These are phyloP conservation scores for Notolabrus celidotus DNA, from an alignment of 2,797 vertebrate genomes.

Conservation along the genomic window DNA sequence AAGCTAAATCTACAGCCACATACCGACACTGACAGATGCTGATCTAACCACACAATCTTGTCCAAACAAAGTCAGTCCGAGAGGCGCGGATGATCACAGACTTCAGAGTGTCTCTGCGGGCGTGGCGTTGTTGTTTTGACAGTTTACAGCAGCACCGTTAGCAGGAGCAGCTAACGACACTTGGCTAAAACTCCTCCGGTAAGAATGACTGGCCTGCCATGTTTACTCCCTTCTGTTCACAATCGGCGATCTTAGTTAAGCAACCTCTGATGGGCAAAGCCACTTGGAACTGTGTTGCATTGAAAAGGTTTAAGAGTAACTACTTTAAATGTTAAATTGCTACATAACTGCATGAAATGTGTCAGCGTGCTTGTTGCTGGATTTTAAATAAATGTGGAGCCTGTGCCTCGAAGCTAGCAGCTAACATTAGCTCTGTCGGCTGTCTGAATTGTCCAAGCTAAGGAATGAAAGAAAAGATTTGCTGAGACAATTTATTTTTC, in stretches of 20 bases:
- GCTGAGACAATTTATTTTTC: background rate
- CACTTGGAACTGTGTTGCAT: background rate
- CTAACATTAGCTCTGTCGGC: constrained; percentile 55
- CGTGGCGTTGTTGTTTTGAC: background rate
- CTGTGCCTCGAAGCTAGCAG: no score
- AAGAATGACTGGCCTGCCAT: constrained; percentile 70
- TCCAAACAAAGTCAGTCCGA: background rate
- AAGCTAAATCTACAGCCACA: constrained; percentile 57
- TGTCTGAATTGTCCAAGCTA: constrained; percentile 3
- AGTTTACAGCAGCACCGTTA: constrained; percentile 36
- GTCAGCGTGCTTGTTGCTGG: constrained; percentile 41
- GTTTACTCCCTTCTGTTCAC: constrained; percentile 49
- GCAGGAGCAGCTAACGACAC: constrained; percentile 62
- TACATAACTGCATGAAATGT: constrained; percentile 18
- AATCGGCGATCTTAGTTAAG: constrained; percentile 20
- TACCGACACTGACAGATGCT: constrained; percentile 49
- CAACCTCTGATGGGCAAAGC: constrained; percentile 1
- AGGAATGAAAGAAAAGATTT: background rate
- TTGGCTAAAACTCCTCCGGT: constrained; percentile 73
- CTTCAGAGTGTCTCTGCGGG: background rate
- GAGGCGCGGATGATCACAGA: background rate
- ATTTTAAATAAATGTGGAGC: constrained; percentile 19
- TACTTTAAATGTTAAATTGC: constrained; percentile 14
- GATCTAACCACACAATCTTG: background rate
- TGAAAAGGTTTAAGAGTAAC: background rate